Conservation (phyloP, 2,797 vertebrate genomes). For the Echiichthys vipera region DNA sequence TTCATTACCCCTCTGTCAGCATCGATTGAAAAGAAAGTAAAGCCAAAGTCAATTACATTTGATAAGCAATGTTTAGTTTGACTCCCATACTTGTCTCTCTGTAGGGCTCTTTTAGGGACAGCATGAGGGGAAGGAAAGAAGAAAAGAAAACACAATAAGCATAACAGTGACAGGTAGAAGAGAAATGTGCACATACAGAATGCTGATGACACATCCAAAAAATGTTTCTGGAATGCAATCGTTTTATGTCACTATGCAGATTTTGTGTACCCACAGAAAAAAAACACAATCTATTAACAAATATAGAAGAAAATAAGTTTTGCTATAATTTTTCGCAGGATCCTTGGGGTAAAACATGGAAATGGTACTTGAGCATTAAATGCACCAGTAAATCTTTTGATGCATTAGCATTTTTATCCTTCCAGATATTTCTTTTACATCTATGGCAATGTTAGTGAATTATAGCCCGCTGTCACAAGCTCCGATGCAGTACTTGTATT, state of each 20-base stretch:
- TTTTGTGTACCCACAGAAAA: constrained; percentile 21
- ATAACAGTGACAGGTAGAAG: constrained; percentile 92
- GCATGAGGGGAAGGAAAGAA: constrained; percentile 96
- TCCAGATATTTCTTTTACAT: constrained; percentile 59
- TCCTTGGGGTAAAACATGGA: constrained; percentile 38
- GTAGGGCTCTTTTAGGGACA: constrained; percentile 99
- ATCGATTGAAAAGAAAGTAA: constrained; percentile 91
- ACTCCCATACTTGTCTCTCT: constrained; percentile 99
- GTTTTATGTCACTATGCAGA: constrained; percentile 51
- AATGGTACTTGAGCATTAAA: constrained; percentile 30
- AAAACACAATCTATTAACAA: constrained; percentile 20
- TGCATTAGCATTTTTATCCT: constrained; percentile 70
- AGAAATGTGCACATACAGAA: constrained; percentile 89
- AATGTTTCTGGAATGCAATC: constrained; percentile 47
- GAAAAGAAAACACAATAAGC: constrained; percentile 98
- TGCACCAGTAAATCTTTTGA: constrained; percentile 55
- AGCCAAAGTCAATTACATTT: constrained; percentile 99
- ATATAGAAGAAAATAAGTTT: constrained; percentile 24
- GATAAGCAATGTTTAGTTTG: constrained; percentile 99
- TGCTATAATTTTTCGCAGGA: constrained; percentile 12
- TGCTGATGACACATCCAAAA: constrained; percentile 63
- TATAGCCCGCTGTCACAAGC: constrained; percentile 62
- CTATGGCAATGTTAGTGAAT: constrained; percentile 58
- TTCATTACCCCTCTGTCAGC: constrained; percentile 68
- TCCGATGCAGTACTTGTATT: constrained; percentile 51